Percentiles rank a stretch among this genome's conserved stretches.
Conservation (phyloP, 2,888 invertebrate species). For the Chalcosyrphus nemorum region DNA sequence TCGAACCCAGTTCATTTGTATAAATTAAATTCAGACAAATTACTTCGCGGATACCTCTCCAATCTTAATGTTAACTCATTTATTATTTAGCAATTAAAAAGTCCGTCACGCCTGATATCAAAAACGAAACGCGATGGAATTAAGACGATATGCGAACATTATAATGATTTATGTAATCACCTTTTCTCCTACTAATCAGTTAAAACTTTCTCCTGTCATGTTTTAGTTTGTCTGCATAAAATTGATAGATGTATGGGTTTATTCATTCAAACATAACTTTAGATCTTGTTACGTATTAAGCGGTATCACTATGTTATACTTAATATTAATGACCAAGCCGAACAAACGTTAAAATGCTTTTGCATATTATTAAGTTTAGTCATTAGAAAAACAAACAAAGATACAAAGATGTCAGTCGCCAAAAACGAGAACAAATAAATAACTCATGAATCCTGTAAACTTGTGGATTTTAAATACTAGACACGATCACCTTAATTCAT, state of each 20-base stretch:
- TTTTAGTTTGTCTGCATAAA: slow-evolving; percentile 28
- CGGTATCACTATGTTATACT: background rate
- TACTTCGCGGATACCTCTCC: background rate
- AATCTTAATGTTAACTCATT: slow-evolving; percentile 10
- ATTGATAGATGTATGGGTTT: slow-evolving; percentile 39
- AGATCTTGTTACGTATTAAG: background rate
- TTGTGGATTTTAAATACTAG: background rate
- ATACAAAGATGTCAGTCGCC: background rate
- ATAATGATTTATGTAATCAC: slow-evolving; percentile 44
- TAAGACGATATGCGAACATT: slow-evolving; percentile 48
- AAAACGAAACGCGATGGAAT: slow-evolving; percentile 40
- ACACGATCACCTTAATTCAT: background rate
- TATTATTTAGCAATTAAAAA: slow-evolving; percentile 50
- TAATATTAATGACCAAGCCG: background rate
- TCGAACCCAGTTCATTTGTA: background rate
- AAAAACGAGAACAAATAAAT: background rate
- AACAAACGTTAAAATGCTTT: background rate
- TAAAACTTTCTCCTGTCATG: slow-evolving; percentile 56
- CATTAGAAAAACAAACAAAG: slow-evolving; percentile 20
- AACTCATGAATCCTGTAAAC: background rate
- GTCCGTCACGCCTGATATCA: slow-evolving; percentile 57
- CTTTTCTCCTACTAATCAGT: slow-evolving; percentile 54
- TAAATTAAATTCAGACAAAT: background rate
- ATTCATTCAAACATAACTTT: slow-evolving; percentile 34
- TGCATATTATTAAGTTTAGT: background rate